Conservation (phyloP, 2,113 vertebrate species). For the Neodon shergylaensis region DNA sequence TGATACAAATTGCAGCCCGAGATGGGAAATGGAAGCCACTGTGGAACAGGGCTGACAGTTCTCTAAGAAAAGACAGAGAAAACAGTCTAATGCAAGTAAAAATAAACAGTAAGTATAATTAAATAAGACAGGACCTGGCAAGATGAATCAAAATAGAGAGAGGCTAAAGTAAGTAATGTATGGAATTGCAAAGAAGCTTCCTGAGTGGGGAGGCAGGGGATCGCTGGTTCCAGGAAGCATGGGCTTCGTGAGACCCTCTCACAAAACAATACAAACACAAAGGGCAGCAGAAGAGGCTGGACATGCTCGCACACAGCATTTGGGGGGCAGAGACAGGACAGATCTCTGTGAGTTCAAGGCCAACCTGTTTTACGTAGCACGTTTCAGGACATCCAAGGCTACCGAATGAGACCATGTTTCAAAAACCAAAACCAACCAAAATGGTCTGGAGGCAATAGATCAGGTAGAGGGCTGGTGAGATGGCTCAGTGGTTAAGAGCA, state of each 20-base stretch:
- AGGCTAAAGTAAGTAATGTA: not conserved
- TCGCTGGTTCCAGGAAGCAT: not conserved
- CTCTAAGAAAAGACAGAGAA: not conserved
- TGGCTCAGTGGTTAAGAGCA: too few species aligned
- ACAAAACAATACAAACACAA: not conserved
- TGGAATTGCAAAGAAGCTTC: not conserved
- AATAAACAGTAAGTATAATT: not conserved
- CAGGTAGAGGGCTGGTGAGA: too few species aligned
- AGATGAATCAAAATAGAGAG: not conserved
- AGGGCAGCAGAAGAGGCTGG: not conserved
- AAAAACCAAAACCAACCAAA: not conserved
- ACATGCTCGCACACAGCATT: not conserved
- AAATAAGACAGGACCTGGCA: not conserved
- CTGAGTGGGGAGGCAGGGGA: not conserved
- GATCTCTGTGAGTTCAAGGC: not conserved
- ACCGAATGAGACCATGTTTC: not conserved
- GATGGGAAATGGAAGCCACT: not conserved
- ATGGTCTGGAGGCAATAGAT: not conserved
- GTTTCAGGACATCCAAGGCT: not conserved
- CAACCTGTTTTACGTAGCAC: not conserved
- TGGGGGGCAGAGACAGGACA: not conserved
- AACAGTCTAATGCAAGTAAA: not conserved
- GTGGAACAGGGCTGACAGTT: not conserved
- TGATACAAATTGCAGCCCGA: not conserved
- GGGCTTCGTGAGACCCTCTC: too few species aligned